These are phyloP conservation scores for Mystacornis crossleyi DNA, from an alignment of 2,113 vertebrate genomes.

Conservation along the genomic window DNA sequence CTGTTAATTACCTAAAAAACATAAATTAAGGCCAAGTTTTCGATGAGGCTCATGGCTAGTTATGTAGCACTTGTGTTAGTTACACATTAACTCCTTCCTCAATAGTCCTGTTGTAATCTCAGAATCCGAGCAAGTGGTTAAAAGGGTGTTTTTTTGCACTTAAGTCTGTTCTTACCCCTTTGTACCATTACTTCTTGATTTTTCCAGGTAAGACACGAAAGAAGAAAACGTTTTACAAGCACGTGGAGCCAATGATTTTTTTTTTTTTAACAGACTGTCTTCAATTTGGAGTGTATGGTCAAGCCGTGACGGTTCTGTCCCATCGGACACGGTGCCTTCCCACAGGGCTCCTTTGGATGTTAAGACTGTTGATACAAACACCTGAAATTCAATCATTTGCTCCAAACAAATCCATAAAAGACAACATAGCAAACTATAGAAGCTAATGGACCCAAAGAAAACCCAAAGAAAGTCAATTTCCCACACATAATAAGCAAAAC, in stretches of 20 bases:
- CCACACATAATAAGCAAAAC: neutral
- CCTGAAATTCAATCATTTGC: neutral
- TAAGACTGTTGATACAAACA: accelerated
- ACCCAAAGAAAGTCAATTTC: neutral
- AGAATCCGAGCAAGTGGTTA: neutral
- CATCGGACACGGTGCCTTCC: accelerated
- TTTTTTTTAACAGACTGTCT: neutral
- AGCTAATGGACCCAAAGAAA: neutral
- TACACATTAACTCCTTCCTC: accelerated
- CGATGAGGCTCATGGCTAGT: accelerated
- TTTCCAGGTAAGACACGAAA: neutral
- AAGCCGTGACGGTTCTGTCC: no score
- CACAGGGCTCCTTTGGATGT: neutral
- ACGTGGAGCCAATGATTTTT: neutral
- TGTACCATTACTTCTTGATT: neutral
- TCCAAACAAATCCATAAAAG: neutral
- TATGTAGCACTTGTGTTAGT: accelerated
- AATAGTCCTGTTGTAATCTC: neutral
- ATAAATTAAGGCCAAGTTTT: neutral
- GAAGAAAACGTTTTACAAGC: neutral
- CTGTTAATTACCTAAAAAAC: accelerated
- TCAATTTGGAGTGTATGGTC: neutral
- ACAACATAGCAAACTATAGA: neutral
- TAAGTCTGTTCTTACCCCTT: neutral
- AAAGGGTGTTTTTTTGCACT: neutral